These are phyloP conservation scores for Pristionchus arcanus DNA, from an alignment of 2,888 invertebrate genomes.

Conservation along the genomic window DNA sequence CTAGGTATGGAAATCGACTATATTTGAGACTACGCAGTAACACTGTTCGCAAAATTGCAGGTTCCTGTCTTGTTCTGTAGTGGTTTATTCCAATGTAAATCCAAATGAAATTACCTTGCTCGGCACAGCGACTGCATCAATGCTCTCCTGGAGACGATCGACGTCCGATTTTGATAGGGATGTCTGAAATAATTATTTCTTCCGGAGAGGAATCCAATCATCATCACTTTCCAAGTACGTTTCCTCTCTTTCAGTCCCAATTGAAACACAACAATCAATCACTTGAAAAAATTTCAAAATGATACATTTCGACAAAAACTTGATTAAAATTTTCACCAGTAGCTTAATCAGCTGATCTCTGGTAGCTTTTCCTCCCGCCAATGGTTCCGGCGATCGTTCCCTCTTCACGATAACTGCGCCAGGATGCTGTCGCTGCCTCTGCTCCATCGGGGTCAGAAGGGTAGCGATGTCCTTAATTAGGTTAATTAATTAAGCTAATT, in stretches of 20 bases:
- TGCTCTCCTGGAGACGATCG: conserved; percentile 18
- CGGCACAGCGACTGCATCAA: conserved; percentile 15
- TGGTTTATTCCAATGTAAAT: too few species aligned
- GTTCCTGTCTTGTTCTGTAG: too few species aligned
- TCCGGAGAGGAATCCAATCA: too few species aligned
- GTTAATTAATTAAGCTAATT: background rate
- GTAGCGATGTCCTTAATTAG: conserved; percentile 30
- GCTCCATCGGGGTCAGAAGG: conserved; percentile 45
- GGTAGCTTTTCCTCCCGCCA: background rate
- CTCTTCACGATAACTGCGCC: conserved; percentile 35
- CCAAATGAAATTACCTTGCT: background rate
- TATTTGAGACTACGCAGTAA: too few species aligned
- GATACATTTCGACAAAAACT: background rate
- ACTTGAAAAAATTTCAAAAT: background rate
- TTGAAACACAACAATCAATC: too few species aligned
- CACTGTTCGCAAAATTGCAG: too few species aligned
- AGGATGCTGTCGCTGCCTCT: background rate
- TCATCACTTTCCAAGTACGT: too few species aligned
- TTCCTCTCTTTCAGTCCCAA: too few species aligned
- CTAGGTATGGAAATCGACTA: too few species aligned
- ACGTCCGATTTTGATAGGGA: conserved; percentile 28
- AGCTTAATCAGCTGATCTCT: conserved; percentile 47
- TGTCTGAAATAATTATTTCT: background rate
- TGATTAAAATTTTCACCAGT: background rate
- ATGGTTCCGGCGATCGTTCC: background rate